These are phyloP conservation scores for Bos taurus DNA, from an alignment of 2,113 vertebrate genomes.

Conservation along the genomic window DNA sequence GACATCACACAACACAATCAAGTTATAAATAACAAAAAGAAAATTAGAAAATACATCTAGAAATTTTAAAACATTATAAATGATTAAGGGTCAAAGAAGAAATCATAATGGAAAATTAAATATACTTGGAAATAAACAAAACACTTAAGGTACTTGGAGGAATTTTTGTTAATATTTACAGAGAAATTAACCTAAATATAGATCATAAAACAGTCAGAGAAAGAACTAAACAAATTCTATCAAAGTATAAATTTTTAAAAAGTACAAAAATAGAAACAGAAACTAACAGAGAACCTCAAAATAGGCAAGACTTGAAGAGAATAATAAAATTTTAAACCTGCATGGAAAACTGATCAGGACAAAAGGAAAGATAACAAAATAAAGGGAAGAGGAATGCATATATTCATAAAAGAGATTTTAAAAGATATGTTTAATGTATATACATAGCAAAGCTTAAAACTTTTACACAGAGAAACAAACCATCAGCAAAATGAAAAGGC, in stretches of 20 bases:
- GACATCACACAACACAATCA: background rate
- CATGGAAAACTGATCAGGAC: background rate
- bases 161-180: background rate
- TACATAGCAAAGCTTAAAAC: background rate
- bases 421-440: background rate
- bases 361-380: background rate
- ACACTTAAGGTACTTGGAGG: background rate
- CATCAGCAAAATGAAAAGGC: background rate
- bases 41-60: background rate
- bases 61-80: background rate
- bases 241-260: background rate
- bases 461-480: background rate
- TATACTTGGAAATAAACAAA: slow-evolving; percentile 2
- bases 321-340: background rate
- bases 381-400: background rate
- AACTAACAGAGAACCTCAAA: background rate
- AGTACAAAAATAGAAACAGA: background rate
- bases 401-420: background rate
- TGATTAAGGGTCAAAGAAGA: background rate
- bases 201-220: background rate
- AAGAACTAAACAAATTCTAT: background rate
- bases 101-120: background rate
- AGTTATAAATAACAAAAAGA: background rate
- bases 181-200: background rate
- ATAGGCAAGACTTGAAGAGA: background rate